phyloP scores from a whole-genome alignment of 2,113 vertebrate species.

The Columba livia region DNA sequence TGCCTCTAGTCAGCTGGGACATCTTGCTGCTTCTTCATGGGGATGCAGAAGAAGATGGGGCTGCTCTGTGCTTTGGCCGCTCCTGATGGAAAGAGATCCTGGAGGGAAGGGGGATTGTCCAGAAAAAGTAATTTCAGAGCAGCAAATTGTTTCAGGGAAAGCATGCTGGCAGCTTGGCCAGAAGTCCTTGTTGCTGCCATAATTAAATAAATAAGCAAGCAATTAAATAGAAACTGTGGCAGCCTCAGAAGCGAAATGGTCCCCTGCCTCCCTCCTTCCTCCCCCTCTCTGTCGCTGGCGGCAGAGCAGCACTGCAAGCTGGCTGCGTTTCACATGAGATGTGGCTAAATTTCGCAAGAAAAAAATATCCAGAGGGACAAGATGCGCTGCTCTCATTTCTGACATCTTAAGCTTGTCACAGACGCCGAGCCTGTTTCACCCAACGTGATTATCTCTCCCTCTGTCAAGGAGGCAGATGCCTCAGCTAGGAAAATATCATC shows the following conservation, averaged over 20 bases:
- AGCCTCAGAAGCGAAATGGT: neutral
- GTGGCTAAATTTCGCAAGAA: slow-evolving; percentile 2
- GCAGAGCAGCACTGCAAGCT: neutral
- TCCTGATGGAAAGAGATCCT: neutral
- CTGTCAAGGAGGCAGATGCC: slow-evolving; percentile 53
- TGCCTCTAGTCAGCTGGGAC: neutral
- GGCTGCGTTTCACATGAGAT: neutral
- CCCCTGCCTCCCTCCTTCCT: neutral
- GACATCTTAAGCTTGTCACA: slow-evolving; percentile 31
- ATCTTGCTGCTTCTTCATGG: neutral
- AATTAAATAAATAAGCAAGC: slow-evolving; percentile 4
- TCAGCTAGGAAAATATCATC: slow-evolving; percentile 24
- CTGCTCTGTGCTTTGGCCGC: neutral
- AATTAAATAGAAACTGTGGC: neutral
- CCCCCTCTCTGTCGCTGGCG: neutral
- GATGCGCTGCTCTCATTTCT: neutral
- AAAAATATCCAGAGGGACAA: neutral
- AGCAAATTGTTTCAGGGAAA: neutral
- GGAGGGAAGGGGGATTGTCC: neutral
- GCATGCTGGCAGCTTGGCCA: neutral
- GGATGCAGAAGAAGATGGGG: neutral
- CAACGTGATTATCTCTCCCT: slow-evolving; percentile 27
- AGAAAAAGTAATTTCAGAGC: neutral
- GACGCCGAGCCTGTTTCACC: slow-evolving; percentile 20
- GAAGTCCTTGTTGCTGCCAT: neutral